Conservation (phyloP, 1,140 invertebrate genomes). For the Eriosoma lanigerum region DNA sequence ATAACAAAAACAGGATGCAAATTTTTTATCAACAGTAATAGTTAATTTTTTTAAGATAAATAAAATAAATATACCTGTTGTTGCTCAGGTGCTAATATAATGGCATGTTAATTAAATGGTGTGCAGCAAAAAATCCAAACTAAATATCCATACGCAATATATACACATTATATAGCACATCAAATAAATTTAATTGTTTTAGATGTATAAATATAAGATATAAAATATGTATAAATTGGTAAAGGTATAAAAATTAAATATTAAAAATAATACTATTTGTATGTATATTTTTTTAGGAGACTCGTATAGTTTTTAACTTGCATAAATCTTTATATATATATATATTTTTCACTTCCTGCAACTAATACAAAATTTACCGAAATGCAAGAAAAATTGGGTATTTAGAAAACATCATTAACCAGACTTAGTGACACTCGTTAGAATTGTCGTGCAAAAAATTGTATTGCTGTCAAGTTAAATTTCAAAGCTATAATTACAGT, state of each 20-base stretch:
- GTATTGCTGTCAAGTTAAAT: constrained; percentile 15
- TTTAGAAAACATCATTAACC: neutral
- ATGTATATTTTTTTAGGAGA: neutral
- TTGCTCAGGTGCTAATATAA: constrained; percentile 15
- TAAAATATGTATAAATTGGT: constrained; percentile 21
- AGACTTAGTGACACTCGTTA: neutral
- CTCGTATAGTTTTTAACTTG: too few relatives aligned
- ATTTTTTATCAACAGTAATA: neutral
- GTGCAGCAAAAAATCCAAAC: constrained; percentile 4
- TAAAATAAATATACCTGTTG: neutral
- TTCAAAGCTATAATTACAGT: constrained; percentile 16
- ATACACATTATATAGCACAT: neutral
- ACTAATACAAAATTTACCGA: constrained; percentile 15
- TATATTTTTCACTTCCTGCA: neutral
- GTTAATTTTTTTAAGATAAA: neutral
- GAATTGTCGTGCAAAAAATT: constrained; percentile 11
- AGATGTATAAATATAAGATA: too few relatives aligned
- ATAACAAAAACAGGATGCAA: neutral
- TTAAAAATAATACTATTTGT: neutral
- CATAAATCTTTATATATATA: neutral
- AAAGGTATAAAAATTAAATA: constrained; percentile 6
- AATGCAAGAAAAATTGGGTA: constrained; percentile 3
- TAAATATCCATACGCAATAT: neutral
- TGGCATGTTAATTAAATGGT: constrained; percentile 3
- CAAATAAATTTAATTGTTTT: constrained; percentile 1